Base-by-base conservation (phyloP, 2,113 vertebrate genomes). In the Lethenteron reissneri region DNA sequence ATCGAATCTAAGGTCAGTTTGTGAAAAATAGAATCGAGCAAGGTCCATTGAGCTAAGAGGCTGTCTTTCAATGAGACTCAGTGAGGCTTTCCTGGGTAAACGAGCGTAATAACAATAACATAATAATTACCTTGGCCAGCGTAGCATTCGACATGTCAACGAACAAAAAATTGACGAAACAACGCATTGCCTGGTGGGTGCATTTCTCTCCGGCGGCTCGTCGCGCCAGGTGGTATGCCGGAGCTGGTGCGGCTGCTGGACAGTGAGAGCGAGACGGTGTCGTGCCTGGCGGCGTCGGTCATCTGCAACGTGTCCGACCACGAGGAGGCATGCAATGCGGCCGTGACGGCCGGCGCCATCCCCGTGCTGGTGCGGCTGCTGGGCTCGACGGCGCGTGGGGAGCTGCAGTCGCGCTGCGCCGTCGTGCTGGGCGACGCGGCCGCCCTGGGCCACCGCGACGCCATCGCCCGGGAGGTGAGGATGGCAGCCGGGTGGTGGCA, bases 241-340 rank as follows among this genome's bases (percentile, higher is more conserved):
- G 76, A 79, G 12, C 75, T 86, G 74, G 73, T 82, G 72, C 77
- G 73, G 58, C 71, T 84, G 6, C 72, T 86, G 69, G 76, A 78
- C 72, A 71, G 70, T 19, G n/a, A 72, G 2, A 74, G 71, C 70
- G 74, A 77, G 72, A 74, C 76, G 64, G 69, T 84, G 68, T 78
- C 80, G 70, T 81, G 81, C 73, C 76, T 83, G 73, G 77, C 79
- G 2, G 58, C 80, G 8, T 83, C 83, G 12, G 76, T 83, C 58
- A 56, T 86, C 76, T 83, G 83, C 58, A 85, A 85, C 71, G 78
- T 84, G 72, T 80, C 84, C 6, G 79, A 74, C 56, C 77, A 82
- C 0, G 5, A 4, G 1, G 58, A 74, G 9, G 72, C 81, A 11
- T 78, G 77, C 13, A 72, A 71, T 41, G 78, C 78, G 12, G 56